Base-by-base conservation (phyloP, 2,113 vertebrate genomes). In the Boleophthalmus pectinirostris region DNA sequence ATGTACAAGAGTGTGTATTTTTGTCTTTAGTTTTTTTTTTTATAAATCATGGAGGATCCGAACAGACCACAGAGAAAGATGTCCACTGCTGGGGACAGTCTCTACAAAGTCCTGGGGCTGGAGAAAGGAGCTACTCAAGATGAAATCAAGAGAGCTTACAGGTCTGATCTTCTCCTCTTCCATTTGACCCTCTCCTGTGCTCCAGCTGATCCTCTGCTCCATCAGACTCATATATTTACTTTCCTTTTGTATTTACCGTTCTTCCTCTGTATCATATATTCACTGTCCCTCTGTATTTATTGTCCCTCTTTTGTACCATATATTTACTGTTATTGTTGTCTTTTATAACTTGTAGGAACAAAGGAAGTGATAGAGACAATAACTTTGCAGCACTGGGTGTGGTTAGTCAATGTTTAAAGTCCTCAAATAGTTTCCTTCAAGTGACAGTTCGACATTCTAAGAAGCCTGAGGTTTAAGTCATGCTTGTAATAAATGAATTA, bases 131-230 rank as follows among this genome's bases (percentile, higher is more conserved):
- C 95, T 2, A 84, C 94, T 0, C 82, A 92, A 20, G 95, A 96
- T 0, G 96, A 97, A 0, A 85, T 98, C 63, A 98, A 98, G 82
- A 94, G 91, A 75, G 92, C 96, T 0, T 98, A 98, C 87, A 94
- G 97, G 96, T 98, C 85, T 9, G 82, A 70, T 45, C 15, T 2
- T 0, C 1, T 11, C 18, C 14, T 12, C 16, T 14, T 0, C 38
- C 35, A 38, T 38, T 8, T 35, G 6, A 35, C 33, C 33, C 33
- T 35, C 0, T 38, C 8, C 35, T 38, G 2, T 38, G 35, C 35
- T 29, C 29, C 29, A n/a, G n/a, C n/a, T n/a, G n/a, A 35, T 35
- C 33, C 33, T 35, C 33, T 35, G 33, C 33, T 35, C 6, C 33
- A 38, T 38, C 8, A 10, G 8, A 43, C 38, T 8, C 38, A 29